Base-by-base conservation (phyloP, 2,113 vertebrate species). In the Lophotis ruficrista region DNA sequence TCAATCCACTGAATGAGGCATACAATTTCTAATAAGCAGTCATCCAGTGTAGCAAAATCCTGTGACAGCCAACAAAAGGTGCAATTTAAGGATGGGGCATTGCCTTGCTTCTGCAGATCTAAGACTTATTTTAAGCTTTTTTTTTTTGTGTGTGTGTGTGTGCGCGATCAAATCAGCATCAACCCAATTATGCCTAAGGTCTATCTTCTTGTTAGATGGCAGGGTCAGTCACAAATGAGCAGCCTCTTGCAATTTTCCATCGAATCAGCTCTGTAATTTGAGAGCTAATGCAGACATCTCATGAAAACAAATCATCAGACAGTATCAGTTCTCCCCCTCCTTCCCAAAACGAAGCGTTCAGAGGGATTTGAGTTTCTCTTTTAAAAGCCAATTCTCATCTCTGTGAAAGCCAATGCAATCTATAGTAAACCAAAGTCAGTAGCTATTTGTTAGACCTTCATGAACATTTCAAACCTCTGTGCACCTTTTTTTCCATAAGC, bases 211-310 rank as follows among this genome's bases (percentile, higher is more conserved):
- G 92, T 93, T 95, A 96, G 94, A 96, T 94, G 95, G 93, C 95
- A 87, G 84, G 95, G 94, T 97, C 96, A 96, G 93, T 89, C 97
- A 97, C 95, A 97, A 96, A 97, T 96, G 92, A 97, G 96, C 94
- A 94, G 91, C 93, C 95, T 95, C 94, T 95, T 97, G 96, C 96
- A 95, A 97, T 97, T 98, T 97, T 93, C 96, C 90, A 96, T 89
- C 85, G 65, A 95, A 96, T 96, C 95, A 94, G 83, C 95, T 93
- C 94, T 90, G 92, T 95, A 96, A 95, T 96, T 96, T 96, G 89
- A 96, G 90, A 92, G 95, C 95, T 96, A 97, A 97, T 97, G 96
- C 95, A 93, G 94, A 95, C 90, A 90, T 94, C 92, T 96, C 90
- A 89, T 68, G 93, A 95, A 97, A 96, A 96, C 83, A 96, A 89